phyloP scores from a whole-genome alignment of 2,797 vertebrate genomes.

The Otolemur crassicaudatus region DNA sequence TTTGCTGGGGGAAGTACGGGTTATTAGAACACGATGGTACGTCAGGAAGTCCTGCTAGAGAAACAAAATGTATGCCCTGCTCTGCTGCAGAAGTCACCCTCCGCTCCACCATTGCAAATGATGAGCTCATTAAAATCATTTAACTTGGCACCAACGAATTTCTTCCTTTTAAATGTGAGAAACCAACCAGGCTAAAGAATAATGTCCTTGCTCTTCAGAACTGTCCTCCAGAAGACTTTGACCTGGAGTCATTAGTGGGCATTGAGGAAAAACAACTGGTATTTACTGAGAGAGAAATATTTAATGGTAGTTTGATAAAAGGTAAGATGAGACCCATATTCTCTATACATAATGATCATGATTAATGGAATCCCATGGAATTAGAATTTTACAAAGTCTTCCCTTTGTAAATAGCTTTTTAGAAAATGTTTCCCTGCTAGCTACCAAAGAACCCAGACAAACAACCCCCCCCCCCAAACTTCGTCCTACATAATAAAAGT shows the following conservation, averaged over 20 bases:
- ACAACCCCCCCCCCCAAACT: too few species aligned
- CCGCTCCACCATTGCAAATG: background rate
- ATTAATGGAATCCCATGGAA: too few species aligned
- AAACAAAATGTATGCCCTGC: slow-evolving; percentile 4
- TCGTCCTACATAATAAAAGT: background rate
- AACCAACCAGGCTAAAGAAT: background rate
- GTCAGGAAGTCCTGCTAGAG: background rate
- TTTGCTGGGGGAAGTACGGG: background rate
- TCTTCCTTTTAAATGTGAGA: slow-evolving; percentile 18
- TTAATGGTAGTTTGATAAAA: background rate
- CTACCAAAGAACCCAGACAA: background rate
- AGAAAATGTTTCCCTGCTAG: slow-evolving; percentile 25
- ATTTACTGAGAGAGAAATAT: slow-evolving; percentile 27
- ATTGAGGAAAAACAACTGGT: background rate
- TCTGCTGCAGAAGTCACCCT: background rate
- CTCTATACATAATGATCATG: background rate
- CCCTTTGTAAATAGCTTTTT: background rate
- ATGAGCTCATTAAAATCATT: slow-evolving; percentile 7
- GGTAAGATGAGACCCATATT: background rate
- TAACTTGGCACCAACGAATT: background rate
- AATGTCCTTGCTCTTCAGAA: background rate
- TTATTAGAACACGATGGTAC: background rate
- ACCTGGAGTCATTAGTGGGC: background rate
- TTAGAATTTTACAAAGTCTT: background rate
- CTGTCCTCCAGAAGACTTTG: background rate